Conservation (phyloP, 2,888 invertebrate genomes). For the Myopa testacea region DNA sequence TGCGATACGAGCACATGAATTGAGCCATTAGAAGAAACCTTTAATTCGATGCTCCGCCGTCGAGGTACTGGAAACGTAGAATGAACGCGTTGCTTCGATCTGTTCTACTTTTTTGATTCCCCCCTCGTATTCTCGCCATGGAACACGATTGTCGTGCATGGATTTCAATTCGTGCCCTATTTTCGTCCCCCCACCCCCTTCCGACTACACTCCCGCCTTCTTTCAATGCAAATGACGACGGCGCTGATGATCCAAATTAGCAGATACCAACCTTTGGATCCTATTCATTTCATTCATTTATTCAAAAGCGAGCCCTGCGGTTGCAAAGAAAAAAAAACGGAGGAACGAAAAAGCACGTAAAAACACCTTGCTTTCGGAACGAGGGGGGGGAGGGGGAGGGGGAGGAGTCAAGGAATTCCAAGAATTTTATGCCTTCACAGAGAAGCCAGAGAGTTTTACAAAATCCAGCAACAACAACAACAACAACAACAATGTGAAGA, state of each 20-base stretch:
- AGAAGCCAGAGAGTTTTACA: background rate
- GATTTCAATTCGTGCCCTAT: background rate
- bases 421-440: slow-evolving; percentile 17
- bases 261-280: slow-evolving; percentile 22
- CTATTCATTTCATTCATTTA: slow-evolving; percentile 34
- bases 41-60: background rate
- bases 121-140: too few species aligned
- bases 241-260: slow-evolving; percentile 29
- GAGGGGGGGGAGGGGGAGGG: background rate
- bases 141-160: background rate
- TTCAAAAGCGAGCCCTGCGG: background rate
- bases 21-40: background rate
- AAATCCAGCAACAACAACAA: slow-evolving; percentile 2
- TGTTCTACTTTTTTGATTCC: background rate
- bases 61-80: background rate
- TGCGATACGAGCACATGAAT: background rate
- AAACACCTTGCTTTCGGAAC: slow-evolving; percentile 25
- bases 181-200: background rate
- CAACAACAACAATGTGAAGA: background rate
- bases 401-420: background rate
- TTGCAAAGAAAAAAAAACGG: background rate
- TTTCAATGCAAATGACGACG: slow-evolving; percentile 19
- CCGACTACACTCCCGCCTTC: background rate
- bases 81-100: background rate
- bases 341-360: background rate